Evolutionary conservation across 2,888 invertebrate species (phyloP), one percentile per base, ranked within the genome.

Genomic region (Eulithis prunata): DNA sequence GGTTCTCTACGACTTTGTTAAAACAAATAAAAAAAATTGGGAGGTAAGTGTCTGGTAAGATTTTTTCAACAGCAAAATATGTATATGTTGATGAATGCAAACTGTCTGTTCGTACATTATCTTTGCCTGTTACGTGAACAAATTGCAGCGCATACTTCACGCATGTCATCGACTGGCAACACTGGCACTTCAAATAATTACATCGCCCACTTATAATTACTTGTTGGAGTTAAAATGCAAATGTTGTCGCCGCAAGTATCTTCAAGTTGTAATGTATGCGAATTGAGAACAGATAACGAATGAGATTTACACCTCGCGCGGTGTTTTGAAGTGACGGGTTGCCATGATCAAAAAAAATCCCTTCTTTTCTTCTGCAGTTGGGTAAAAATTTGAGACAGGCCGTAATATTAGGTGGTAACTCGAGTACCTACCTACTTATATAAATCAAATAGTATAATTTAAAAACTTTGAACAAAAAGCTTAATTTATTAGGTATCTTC

Each of bases 191-290:
- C 81, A 82, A 84, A 87, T 87, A 88, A 88, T 88, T 88, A 88
- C 86, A 81, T 83, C 82, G 82, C 80, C 82, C 84, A 84, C 84
- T 87, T 85, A 88, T 91, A 91, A 91, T 91, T 91, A 91, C 88
- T 80, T 76, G 81, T 80, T 76, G 84, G 81, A 85, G 82, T 87
- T 88, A 87, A 88, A 90, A 91, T 91, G 92, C 86, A 91, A 91
- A 91, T 91, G 88, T 86, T 89, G 89, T 89, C 89, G 91, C 91
- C 89, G 66, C 78, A 69, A 83, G 82, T 80, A 71, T 78, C 79
- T 81, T 82, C 78, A 81, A 70, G 69, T 46, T 69, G 73, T 82
- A 83, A 82, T 76, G 76, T 85, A 85, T 88, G 84, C 82, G 87
- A 86, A 89, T 87, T 82, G 84, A 79, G 80, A 79, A 67, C 62